Conservation (phyloP, 2,113 vertebrate genomes). For the Tricholaema leucomelas region DNA sequence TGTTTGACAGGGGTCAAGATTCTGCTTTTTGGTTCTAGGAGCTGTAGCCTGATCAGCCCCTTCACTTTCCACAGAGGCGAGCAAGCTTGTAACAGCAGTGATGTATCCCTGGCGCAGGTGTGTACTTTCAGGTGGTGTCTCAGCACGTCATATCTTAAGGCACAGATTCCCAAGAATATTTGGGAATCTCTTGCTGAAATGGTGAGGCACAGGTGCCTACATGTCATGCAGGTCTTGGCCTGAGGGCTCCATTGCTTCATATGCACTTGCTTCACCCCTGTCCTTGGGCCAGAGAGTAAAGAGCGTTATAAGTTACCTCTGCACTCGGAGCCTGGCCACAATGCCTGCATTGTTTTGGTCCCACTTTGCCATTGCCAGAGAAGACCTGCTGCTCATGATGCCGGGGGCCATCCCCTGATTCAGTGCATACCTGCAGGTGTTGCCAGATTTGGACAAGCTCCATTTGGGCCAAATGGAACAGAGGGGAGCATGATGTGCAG, state of each 20-base stretch:
- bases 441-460: accelerated
- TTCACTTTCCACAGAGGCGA: accelerated
- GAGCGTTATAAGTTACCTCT: neutral
- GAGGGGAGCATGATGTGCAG: accelerated
- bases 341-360: neutral
- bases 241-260: neutral
- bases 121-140: neutral
- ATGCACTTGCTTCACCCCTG: neutral
- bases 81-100: neutral
- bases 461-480: accelerated
- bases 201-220: neutral
- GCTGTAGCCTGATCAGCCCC: neutral
- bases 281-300: neutral
- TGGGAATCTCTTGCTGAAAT: neutral
- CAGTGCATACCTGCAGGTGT: neutral
- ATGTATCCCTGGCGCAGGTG: accelerated
- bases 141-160: neutral
- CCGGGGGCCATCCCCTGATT: neutral
- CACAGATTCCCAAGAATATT: neutral
- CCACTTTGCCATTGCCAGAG: neutral
- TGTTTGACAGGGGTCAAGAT: accelerated
- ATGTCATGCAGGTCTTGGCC: neutral
- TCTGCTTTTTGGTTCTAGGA: neutral
- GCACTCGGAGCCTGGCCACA: neutral
- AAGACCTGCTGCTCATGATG: neutral